A percentile compares a stretch with the other conserved stretches of the same genome.
Conservation (phyloP, 2,888 invertebrate genomes). For the Cephalotes varians region DNA sequence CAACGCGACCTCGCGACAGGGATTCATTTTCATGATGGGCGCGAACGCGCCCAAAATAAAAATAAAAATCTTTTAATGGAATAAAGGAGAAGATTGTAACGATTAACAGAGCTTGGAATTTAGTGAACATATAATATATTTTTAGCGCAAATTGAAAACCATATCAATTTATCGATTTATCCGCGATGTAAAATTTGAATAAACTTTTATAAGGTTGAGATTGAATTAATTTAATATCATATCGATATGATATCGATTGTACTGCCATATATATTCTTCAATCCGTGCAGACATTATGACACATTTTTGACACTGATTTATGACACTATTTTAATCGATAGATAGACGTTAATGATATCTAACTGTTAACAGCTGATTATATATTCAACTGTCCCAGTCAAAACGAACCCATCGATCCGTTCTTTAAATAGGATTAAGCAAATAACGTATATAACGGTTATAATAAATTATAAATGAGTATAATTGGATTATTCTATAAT, state of each 20-base stretch:
- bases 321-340: background rate
- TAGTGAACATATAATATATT: background rate
- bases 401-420: constrained; percentile 11
- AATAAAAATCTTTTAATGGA: background rate
- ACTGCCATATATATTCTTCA: background rate
- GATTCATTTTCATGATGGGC: background rate
- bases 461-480: background rate
- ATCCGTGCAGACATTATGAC: background rate
- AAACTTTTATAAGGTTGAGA: constrained; percentile 6
- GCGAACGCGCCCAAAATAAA: background rate
- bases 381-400: background rate
- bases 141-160: background rate
- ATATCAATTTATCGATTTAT: background rate
- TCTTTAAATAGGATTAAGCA: constrained; percentile 16
- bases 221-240: constrained; percentile 17
- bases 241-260: background rate
- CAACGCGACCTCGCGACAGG: too few relatives aligned
- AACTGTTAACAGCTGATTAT: constrained; percentile 25
- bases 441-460: constrained; percentile 35
- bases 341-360: background rate
- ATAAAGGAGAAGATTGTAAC: background rate
- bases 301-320: too few relatives aligned
- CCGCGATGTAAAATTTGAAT: background rate
- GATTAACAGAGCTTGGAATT: background rate
- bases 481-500: constrained; percentile 17